Conservation (phyloP, 2,113 vertebrate genomes). For the Nothoprocta perdicaria region DNA sequence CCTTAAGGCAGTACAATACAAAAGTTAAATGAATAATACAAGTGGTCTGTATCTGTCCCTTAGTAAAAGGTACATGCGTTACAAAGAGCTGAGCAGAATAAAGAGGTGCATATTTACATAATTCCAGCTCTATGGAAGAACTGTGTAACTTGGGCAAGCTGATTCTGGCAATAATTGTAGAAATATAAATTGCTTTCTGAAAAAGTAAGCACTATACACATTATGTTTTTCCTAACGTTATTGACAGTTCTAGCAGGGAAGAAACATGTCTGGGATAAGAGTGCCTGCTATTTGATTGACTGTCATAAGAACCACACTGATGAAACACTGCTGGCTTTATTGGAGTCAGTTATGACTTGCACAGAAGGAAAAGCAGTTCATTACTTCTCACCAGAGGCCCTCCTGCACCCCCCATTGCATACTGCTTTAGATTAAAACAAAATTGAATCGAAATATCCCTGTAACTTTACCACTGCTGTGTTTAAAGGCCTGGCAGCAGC, state of each 20-base stretch:
- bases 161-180: background rate
- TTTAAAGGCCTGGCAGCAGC: background rate
- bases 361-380: background rate
- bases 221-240: background rate
- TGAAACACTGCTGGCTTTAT: background rate
- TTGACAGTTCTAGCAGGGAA: background rate
- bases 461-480: background rate
- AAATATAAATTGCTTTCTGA: background rate
- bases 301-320: background rate
- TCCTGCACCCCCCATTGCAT: background rate
- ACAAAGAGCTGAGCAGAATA: background rate
- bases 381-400: background rate
- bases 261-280: background rate
- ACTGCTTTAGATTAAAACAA: conserved; percentile 16
- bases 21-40: background rate
- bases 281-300: background rate
- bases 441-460: background rate
- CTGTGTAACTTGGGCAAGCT: background rate
- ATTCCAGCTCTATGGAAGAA: background rate
- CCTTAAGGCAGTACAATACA: background rate
- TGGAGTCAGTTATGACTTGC: background rate
- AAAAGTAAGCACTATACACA: background rate
- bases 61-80: accelerated
- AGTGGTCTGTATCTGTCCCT: background rate
- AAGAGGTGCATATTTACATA: background rate